A percentile compares a stretch with the other conserved stretches of the same genome.
Conservation (phyloP, 2,888 invertebrate genomes). For the Ethmia dodecea region DNA sequence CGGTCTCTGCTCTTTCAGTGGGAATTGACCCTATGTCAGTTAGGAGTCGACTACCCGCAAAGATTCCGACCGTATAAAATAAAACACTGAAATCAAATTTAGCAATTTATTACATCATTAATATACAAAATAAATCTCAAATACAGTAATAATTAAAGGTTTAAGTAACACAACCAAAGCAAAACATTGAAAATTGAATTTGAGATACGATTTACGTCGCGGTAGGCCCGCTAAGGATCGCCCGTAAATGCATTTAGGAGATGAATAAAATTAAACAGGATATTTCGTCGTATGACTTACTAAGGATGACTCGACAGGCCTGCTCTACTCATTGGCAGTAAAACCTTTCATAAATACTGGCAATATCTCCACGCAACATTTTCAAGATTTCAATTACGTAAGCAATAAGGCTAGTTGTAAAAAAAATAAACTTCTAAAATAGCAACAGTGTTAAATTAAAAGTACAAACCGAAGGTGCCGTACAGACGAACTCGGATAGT, state of each 20-base stretch:
- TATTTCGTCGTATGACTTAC: constrained; percentile 40
- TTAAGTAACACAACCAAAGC: constrained; percentile 77
- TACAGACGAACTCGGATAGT: constrained; percentile 16
- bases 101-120: constrained; percentile 75
- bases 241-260: constrained; percentile 62
- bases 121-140: constrained; percentile 76
- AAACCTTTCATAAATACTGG: constrained; percentile 41
- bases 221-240: constrained; percentile 40
- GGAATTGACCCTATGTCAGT: no score
- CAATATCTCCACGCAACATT: constrained; percentile 23
- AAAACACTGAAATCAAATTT: constrained; percentile 38
- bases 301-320: constrained; percentile 51
- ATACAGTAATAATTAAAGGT: constrained; percentile 70
- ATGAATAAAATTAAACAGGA: constrained; percentile 38
- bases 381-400: constrained; percentile 17
- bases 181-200: constrained; percentile 72
- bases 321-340: constrained; percentile 61
- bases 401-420: constrained; percentile 45
- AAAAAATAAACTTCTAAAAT: constrained; percentile 63
- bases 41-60: neutral
- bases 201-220: constrained; percentile 58
- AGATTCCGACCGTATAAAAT: constrained; percentile 7
- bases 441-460: constrained; percentile 39
- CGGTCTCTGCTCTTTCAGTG: no score
- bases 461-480: constrained; percentile 26